Evolutionary conservation across 2,113 vertebrate species (phyloP).

Genomic region (Acinonyx jubatus): DNA sequence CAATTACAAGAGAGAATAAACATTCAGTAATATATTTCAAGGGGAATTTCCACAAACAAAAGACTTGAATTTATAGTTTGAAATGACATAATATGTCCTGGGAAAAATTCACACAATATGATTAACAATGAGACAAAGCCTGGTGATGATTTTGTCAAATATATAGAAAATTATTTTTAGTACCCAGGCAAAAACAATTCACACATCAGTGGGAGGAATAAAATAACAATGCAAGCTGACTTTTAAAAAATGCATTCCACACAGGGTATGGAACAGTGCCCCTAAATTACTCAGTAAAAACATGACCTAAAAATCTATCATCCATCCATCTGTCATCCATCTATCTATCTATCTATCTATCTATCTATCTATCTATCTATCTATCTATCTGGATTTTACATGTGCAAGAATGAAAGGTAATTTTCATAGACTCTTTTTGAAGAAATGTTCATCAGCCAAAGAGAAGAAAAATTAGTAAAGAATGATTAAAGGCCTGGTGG

Average conservation of each 20-base stretch:
- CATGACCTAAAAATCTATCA: not conserved
- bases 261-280: not conserved
- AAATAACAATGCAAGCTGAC: not conserved
- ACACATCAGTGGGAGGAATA: not conserved
- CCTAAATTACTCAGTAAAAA: not conserved
- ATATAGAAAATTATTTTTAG: not conserved
- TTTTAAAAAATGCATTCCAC: not conserved
- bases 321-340: too few species aligned
- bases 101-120: not conserved
- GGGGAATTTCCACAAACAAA: constrained; percentile 18
- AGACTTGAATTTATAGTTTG: not conserved
- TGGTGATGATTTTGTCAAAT: not conserved
- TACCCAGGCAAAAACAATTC: not conserved
- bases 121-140: not conserved
- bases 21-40: not conserved
- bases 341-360: not conserved
- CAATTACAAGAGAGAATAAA: not conserved
- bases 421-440: not conserved
- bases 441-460: not conserved
- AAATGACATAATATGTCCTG: not conserved
- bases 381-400: not conserved
- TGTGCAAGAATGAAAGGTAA: not conserved
- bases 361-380: not conserved
- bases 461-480: not conserved
- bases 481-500: not conserved